Evolutionary conservation across 2,888 invertebrate genomes (phyloP), one percentile per base, ranked within the genome.

Genomic region (Lissonota sp.): DNA sequence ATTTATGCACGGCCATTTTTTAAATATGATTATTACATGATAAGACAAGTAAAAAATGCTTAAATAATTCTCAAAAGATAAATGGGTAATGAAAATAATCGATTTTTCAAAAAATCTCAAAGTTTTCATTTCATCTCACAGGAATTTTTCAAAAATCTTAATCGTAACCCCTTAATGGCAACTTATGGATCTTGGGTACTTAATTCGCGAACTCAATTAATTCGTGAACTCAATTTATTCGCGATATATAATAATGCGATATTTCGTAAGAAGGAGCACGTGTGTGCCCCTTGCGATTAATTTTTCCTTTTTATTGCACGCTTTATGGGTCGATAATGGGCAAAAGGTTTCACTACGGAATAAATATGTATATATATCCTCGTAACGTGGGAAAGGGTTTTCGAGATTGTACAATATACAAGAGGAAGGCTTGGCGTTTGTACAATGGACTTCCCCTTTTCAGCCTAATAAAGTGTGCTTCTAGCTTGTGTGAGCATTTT

Each of bases 301-400:
- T 26, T 26, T 26, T 26, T 44, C 44, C 1, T 44, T 44, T 44
- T 6, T 44, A 10, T 44, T 44, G 26, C 26, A 26, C 26, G 26
- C 26, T 26, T 26, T 26, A 26, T 26, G 26, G 26, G 26, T 26
- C 26, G 26, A 26, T 26, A 26, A 26, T 26, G 26, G 26, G 26
- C 26, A 26, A 26, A 26, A 26, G 26, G 26, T 26, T 26, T 26
- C 26, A 3, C 26, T 26, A 26, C 26, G 26, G 26, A 26, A 26
- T 26, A 26, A 26, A 26, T 26, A 26, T 26, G 26, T 26, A 26
- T 26, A 26, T 26, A 26, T 77, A 76, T 73, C 57, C 71, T 16
- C 62, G 37, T 14, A 71, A 78, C 78, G 81, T 78, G 81, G 78
- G 81, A 81, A 81, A 81, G 78, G 78, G 64, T 69, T 42, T 51